Conservation (phyloP, 2,888 invertebrate species). For the Temnothorax rugatulus region DNA sequence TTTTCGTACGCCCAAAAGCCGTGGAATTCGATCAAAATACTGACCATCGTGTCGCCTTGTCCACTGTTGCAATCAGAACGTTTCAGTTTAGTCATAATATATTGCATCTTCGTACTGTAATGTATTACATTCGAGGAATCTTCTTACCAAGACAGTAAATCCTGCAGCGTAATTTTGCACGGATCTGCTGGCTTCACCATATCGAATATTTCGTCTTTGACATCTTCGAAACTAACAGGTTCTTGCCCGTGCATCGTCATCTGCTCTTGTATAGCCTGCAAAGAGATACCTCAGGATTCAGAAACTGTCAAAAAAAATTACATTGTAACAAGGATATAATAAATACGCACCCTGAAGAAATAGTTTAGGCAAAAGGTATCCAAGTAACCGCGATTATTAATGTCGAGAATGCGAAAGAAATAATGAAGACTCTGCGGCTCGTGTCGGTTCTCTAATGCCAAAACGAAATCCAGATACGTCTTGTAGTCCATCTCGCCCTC, state of each 20-base stretch:
- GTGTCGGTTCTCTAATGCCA: slow-evolving; percentile 96
- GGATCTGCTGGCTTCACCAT: slow-evolving; percentile 97
- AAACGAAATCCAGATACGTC: slow-evolving; percentile 97
- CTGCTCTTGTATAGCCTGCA: slow-evolving; percentile 95
- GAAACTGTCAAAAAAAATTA: not conserved
- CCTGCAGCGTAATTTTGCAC: slow-evolving; percentile 93
- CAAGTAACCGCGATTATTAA: slow-evolving; percentile 94
- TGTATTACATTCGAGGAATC: not conserved
- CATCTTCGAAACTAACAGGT: slow-evolving; percentile 96
- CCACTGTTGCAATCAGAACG: slow-evolving; percentile 88
- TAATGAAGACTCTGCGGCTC: slow-evolving; percentile 97
- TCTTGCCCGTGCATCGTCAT: slow-evolving; percentile 96
- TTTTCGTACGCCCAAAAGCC: slow-evolving; percentile 99
- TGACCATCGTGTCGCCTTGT: slow-evolving; percentile 97
- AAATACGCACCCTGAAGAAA: slow-evolving; percentile 92
- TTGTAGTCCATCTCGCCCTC: slow-evolving; percentile 99
- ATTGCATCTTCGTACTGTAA: not conserved
- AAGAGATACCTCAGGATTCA: slow-evolving; percentile 49
- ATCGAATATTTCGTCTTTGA: slow-evolving; percentile 99
- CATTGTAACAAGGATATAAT: not conserved
- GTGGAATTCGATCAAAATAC: slow-evolving; percentile 97
- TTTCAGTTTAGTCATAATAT: not conserved
- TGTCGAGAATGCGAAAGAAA: slow-evolving; percentile 96
- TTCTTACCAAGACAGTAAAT: slow-evolving; percentile 91
- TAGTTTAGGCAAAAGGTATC: slow-evolving; percentile 97